phyloP scores from a whole-genome alignment of 1,140 invertebrate species.

The Ceratosolen solmsi region DNA sequence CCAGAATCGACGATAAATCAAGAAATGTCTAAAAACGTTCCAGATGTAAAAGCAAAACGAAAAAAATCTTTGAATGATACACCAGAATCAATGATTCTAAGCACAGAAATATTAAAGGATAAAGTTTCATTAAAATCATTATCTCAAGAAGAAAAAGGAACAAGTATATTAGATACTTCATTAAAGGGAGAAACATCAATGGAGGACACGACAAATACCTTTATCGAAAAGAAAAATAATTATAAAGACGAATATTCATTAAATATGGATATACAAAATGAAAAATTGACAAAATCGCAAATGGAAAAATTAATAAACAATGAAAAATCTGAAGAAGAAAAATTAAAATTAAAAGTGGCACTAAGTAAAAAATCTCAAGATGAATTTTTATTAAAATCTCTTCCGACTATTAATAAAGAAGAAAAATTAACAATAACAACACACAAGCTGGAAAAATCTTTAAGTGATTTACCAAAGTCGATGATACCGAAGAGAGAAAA shows the following conservation, averaged over 20 bases:
- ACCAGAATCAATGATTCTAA: slow-evolving; percentile 25
- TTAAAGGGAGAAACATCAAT: no score
- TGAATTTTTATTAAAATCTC: slow-evolving; percentile 40
- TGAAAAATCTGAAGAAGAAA: slow-evolving; percentile 38
- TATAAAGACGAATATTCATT: no score
- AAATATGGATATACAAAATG: no score
- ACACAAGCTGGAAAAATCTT: slow-evolving; percentile 44
- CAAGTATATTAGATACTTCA: no score
- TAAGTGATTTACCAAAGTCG: slow-evolving; percentile 35
- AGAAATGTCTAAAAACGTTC: slow-evolving; percentile 25
- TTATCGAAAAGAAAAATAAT: no score
- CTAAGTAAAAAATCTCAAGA: slow-evolving; percentile 51
- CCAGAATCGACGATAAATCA: slow-evolving; percentile 22
- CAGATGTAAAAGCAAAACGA: background rate
- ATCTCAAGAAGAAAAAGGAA: background rate
- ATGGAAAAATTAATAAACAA: no score
- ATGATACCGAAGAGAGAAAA: slow-evolving; percentile 7
- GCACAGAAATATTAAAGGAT: slow-evolving; percentile 29
- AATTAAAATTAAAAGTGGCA: slow-evolving; percentile 49
- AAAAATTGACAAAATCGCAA: no score
- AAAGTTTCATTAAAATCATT: slow-evolving; percentile 33
- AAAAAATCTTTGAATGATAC: slow-evolving; percentile 19
- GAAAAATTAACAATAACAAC: slow-evolving; percentile 50
- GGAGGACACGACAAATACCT: no score
- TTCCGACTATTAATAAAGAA: slow-evolving; percentile 33